Evolutionary conservation across 2,113 vertebrate genomes (phyloP), one percentile per base, ranked within the genome.

Genomic region (Geococcyx californianus): DNA sequence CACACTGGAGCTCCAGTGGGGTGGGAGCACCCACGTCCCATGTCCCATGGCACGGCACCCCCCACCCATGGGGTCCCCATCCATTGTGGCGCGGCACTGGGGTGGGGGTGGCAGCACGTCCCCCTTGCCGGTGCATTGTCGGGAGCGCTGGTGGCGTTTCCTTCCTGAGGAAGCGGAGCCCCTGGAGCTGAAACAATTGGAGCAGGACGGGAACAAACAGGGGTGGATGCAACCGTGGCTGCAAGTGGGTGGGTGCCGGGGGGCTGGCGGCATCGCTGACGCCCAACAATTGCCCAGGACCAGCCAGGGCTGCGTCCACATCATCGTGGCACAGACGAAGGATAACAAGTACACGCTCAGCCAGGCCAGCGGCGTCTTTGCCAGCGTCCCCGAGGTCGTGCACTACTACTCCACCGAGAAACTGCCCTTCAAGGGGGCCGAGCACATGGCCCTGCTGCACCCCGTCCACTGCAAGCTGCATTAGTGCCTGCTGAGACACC

Each of bases 321-420:
- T 99, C 98, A 99, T 99, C 16, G 99, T 99, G 96, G 99, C 99
- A 15, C 99, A 99, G 98, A 99, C 99, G 51, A 99, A 99, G 89
- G 98, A 99, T 95, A 98, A 94, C 94, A 98, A 98, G 75, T 99
- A 98, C 97, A 99, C 99, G 0, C 98, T 99, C 94, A 97, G 99
- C 95, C 99, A 99, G 98, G 98, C 98, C 10, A 98, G 99, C 38
- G 99, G 99, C 0, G 98, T 98, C 89, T 99, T 99, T 25, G 94
- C 97, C 96, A 99, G 98, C 94, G 98, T 99, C 95, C 99, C 99
- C 0, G 98, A 99, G 88, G 98, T 99, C 45, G 99, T 99, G 64
- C 98, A 98, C 67, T 97, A 99, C 91, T 99, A 99, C 89, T 98
- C 98, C 98, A 97, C 96, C 1, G 99, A 99, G 95, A 98, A 99